Evolutionary conservation across 2,797 vertebrate species (phyloP), one percentile per base, ranked within the genome.

Genomic region (Tinamus major): DNA sequence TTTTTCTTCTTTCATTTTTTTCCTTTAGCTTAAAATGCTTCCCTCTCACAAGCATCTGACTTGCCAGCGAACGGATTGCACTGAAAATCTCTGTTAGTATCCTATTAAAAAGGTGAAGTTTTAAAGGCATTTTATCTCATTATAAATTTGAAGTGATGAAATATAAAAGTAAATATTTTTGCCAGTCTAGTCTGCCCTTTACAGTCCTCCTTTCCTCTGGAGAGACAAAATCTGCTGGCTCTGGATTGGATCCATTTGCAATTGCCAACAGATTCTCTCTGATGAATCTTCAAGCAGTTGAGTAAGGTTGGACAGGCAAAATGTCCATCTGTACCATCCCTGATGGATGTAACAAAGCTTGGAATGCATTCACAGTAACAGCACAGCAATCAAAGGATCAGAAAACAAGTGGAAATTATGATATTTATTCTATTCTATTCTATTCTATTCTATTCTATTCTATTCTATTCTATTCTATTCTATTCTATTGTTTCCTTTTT

Each of bases 151-250:
- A 96, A 95, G 69, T 87, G 96, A 96, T 96, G 90, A 97, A 97
- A 97, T 96, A 95, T 92, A 96, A 96, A 97, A 97, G 95, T 97
- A 95, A 97, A 96, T 97, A 97, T 96, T 97, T 95, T 95, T 96
- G 93, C 96, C 90, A 95, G 90, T 96, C 79, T 96, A 91, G 74
- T 62, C 85, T 96, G 95, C 90, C 96, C 94, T 97, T 97, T 97
- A 94, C 90, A 96, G 93, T 97, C 91, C 91, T 58, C 6, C 61
- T 92, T 96, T 77, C 65, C 96, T 97, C 96, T 80, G 31, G 96
- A 97, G 97, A 94, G 85, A 81, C 26, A 85, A 97, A 97, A 97
- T 96, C 96, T 97, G 97, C 95, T 39, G 5, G 83, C 91, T 96
- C 95, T 97, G 97, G 97, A 97, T 93, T 78, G 12, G 83, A 96